Conservation (phyloP, 2,888 invertebrate genomes). For the Oegoconia quadripuncta region DNA sequence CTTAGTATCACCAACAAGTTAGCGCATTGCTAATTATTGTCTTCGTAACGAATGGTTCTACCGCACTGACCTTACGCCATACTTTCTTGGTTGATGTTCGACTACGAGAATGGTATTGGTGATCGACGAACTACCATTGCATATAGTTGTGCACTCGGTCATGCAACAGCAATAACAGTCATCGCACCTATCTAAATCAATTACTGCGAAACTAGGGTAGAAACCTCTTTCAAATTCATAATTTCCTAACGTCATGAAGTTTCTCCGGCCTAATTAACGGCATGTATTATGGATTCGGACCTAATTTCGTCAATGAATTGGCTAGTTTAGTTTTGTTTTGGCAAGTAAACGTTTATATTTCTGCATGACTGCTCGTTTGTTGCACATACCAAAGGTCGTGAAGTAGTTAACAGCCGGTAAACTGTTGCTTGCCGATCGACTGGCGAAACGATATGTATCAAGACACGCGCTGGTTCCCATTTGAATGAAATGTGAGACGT, state of each 20-base stretch:
- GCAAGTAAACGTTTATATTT: slow-evolving; percentile 49
- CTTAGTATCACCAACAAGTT: slow-evolving; percentile 23
- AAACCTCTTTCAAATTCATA: background rate
- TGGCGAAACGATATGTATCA: slow-evolving; percentile 42
- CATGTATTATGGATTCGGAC: slow-evolving; percentile 28
- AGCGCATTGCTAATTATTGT: slow-evolving; percentile 23
- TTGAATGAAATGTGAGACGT: slow-evolving; percentile 25
- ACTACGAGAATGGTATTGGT: too few relatives aligned
- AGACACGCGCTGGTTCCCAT: slow-evolving; percentile 29
- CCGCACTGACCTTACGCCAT: background rate
- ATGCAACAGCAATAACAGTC: too few relatives aligned
- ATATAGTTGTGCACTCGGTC: too few relatives aligned
- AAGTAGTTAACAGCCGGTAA: slow-evolving; percentile 48
- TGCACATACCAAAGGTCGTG: slow-evolving; percentile 57
- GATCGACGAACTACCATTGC: too few relatives aligned
- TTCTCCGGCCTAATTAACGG: slow-evolving; percentile 7
- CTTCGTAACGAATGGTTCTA: slow-evolving; percentile 4
- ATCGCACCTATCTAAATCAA: too few relatives aligned
- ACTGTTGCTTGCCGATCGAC: slow-evolving; percentile 50
- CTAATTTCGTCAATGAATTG: background rate
- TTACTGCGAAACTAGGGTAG: background rate
- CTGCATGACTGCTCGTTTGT: slow-evolving; percentile 50
- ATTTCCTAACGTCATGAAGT: background rate
- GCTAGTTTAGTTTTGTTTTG: slow-evolving; percentile 35
- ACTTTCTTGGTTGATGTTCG: too few relatives aligned